phyloP scores from a whole-genome alignment of 2,113 vertebrate genomes.

The Mus spicilegus region DNA sequence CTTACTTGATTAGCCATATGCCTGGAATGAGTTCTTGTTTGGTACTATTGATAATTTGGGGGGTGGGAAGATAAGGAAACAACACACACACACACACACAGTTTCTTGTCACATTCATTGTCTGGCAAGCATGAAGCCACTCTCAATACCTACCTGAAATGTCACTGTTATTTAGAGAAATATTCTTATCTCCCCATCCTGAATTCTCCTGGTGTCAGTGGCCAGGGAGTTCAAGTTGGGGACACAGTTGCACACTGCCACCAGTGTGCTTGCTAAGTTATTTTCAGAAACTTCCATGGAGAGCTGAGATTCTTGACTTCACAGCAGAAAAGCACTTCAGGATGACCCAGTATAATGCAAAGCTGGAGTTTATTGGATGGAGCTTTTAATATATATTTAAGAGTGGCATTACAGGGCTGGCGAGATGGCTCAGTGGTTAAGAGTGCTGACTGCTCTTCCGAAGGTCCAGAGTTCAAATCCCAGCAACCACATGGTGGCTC shows the following conservation, averaged over 20 bases:
- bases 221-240: background rate
- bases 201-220: background rate
- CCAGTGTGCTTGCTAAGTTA: background rate
- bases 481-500: too few species aligned
- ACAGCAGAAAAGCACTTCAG: background rate
- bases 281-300: background rate
- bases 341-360: background rate
- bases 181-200: background rate
- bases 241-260: background rate
- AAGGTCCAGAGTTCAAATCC: too few species aligned
- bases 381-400: background rate
- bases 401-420: too few species aligned
- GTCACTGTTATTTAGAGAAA: background rate
- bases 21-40: background rate
- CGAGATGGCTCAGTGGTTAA: too few species aligned
- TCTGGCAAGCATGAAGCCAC: background rate
- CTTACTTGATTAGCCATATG: background rate
- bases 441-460: too few species aligned
- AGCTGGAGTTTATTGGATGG: background rate
- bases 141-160: background rate
- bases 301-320: background rate
- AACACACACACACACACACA: background rate
- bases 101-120: background rate
- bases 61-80: background rate
- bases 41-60: background rate